Base-by-base conservation (phyloP, 2,797 vertebrate species). In the Macropodus opercularis region DNA sequence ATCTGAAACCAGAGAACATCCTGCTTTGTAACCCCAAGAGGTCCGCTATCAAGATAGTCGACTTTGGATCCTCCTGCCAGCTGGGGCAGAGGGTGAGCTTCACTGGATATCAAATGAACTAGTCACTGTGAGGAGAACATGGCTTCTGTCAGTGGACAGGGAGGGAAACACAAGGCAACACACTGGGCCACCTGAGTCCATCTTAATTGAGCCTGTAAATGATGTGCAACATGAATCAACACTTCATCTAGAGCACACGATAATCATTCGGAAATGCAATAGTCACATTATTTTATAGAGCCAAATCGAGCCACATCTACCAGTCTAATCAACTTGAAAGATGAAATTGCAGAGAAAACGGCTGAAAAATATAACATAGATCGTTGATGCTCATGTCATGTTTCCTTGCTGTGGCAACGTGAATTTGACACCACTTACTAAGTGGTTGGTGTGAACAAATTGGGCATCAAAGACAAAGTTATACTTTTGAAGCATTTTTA, bases 1-100 rank as follows among this genome's bases (percentile, higher is more conserved):
- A 96, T 90, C 94, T 96, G 87, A 96, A 96, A 87, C 95, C 95
- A 4, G 95, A 96, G 86, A 96, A 96, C 88, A 96, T 96, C 81
- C 90, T 96, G 74, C 93, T 96, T 69, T 96, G 95, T 90, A 96
- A 96, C 67, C 95, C 95, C 82, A 96, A 96, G 79, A 93, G 95
- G 81, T 95, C 94, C 17, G 95, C 95, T 89, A 95, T 96, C 89
- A 96, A 96, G 83, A 96, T 96, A 15, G 95, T 96, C 9, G 95
- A 96, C 87, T 96, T 96, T 7, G 94, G 95, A 72, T 95, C 94
- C 63, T 96, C 95, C 77, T 96, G 95, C 77, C 95, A 96, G 86
- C 91, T 96, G 0, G 95, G 95, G 80, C 95, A 96, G 86, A 90
- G 95, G 92, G 95, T 96, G 84, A 86, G 92, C 22, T 31, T 31